phyloP scores from a whole-genome alignment of 2,888 invertebrate species.

The Brachypterus glaber region DNA sequence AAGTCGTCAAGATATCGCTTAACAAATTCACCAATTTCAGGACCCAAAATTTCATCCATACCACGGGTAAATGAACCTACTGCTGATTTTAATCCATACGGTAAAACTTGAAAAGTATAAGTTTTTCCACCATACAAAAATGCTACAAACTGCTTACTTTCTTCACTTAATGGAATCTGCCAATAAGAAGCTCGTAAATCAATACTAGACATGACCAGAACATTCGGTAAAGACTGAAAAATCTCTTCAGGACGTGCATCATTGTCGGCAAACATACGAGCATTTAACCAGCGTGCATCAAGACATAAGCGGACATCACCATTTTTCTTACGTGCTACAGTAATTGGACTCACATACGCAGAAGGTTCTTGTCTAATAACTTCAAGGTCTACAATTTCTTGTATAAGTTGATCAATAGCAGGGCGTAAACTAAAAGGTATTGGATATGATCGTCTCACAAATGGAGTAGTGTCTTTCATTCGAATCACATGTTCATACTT shows the following conservation, averaged over 20 bases:
- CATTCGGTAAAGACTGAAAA: neutral
- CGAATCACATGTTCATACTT: neutral
- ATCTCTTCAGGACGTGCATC: neutral
- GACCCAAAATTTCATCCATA: slow-evolving; percentile 8
- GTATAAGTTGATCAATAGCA: neutral
- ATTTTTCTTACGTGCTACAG: neutral
- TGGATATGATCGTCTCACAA: neutral
- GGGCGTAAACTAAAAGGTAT: neutral
- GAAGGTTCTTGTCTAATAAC: neutral
- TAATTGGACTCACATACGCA: neutral
- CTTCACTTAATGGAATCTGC: slow-evolving; percentile 12
- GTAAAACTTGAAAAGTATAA: slow-evolving; percentile 11
- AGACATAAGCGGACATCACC: neutral
- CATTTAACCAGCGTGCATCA: neutral
- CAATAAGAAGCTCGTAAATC: slow-evolving; percentile 11
- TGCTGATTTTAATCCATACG: slow-evolving; percentile 11
- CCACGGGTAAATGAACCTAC: slow-evolving; percentile 8
- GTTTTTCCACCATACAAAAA: slow-evolving; percentile 9
- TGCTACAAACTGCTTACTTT: slow-evolving; percentile 10
- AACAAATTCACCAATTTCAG: neutral
- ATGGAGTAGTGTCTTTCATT: neutral
- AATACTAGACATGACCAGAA: slow-evolving; percentile 5
- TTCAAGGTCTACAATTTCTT: neutral
- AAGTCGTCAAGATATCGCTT: slow-evolving; percentile 3
- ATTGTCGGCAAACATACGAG: neutral